Percentiles rank a stretch among this genome's conserved stretches.
These are phyloP conservation scores for Schizotus pectinicornis DNA, from an alignment of 2,888 invertebrate species.

Conservation along the genomic window DNA sequence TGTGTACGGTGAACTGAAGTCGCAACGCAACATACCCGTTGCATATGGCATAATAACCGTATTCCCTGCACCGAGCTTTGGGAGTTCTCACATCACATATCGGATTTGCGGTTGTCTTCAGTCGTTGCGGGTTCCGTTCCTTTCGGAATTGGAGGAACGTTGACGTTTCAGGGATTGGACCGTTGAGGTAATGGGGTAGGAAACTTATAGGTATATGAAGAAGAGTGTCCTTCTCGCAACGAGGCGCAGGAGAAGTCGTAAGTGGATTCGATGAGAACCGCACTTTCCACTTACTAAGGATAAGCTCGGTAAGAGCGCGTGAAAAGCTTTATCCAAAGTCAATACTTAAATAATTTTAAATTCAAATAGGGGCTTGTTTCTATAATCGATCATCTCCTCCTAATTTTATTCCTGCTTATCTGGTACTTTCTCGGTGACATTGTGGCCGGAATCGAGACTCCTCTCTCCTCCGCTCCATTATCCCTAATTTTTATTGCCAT, in stretches of 20 bases:
- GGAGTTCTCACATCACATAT: slow-evolving; percentile 12
- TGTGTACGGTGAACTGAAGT: slow-evolving; percentile 32
- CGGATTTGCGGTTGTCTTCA: background rate
- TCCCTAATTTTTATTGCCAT: slow-evolving; percentile 61
- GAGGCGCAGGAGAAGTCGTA: slow-evolving; percentile 33
- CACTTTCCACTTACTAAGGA: slow-evolving; percentile 54
- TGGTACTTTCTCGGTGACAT: slow-evolving; percentile 42
- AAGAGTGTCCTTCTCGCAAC: slow-evolving; percentile 25
- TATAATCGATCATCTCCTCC: slow-evolving; percentile 71
- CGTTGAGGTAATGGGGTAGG: slow-evolving; percentile 24
- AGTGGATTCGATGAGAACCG: slow-evolving; percentile 54
- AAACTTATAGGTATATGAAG: slow-evolving; percentile 26
- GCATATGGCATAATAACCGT: slow-evolving; percentile 24
- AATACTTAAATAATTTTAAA: slow-evolving; percentile 56
- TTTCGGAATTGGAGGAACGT: slow-evolving; percentile 14
- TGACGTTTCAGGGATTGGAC: background rate
- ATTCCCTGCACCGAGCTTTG: background rate
- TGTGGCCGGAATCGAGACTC: slow-evolving; percentile 36
- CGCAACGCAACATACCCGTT: slow-evolving; percentile 32
- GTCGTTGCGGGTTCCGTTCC: background rate
- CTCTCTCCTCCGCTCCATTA: slow-evolving; percentile 51
- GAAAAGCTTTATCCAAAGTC: slow-evolving; percentile 52
- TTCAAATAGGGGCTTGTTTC: slow-evolving; percentile 54
- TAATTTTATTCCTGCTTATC: slow-evolving; percentile 67
- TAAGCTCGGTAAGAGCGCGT: slow-evolving; percentile 47